Conservation (phyloP, 2,113 vertebrate species). For the rabbit (Oryctolagus cuniculus) region DNA sequence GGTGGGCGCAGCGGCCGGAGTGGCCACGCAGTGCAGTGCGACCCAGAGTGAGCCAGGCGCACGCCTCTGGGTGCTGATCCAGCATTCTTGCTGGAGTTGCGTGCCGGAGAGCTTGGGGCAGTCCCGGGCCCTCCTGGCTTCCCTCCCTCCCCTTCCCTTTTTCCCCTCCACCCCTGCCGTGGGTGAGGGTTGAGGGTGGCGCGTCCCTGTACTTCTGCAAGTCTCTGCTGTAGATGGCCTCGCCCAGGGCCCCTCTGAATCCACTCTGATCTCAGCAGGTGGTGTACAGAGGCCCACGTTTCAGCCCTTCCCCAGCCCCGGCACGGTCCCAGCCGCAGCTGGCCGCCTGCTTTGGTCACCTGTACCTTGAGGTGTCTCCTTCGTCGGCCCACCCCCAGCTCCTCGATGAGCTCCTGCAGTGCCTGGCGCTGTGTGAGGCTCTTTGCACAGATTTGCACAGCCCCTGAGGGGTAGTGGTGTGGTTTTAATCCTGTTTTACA, state of each 20-base stretch:
- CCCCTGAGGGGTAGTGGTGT: not conserved
- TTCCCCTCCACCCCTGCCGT: rapidly evolving
- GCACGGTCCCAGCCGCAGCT: not conserved
- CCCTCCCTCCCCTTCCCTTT: not conserved
- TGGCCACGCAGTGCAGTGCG: too few species aligned
- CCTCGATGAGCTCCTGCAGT: not conserved
- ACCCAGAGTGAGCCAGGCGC: too few species aligned
- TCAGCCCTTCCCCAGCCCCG: not conserved
- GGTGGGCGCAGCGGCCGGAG: too few species aligned
- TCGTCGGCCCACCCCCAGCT: rapidly evolving
- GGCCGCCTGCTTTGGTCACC: not conserved
- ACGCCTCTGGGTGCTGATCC: not conserved
- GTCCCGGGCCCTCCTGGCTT: not conserved
- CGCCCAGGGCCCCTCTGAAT: not conserved
- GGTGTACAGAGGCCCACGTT: not conserved
- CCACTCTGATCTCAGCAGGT: not conserved
- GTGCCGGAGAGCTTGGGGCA: not conserved
- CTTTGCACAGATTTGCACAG: not conserved
- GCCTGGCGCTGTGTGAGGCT: not conserved
- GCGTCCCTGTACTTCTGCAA: not conserved
- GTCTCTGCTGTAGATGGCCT: too few species aligned
- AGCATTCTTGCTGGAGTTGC: not conserved
- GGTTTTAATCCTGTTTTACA: not conserved
- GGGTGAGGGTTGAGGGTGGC: too few species aligned
- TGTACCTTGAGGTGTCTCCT: not conserved